Conservation (phyloP, 2,113 vertebrate genomes). For the Taxidea taxus region DNA sequence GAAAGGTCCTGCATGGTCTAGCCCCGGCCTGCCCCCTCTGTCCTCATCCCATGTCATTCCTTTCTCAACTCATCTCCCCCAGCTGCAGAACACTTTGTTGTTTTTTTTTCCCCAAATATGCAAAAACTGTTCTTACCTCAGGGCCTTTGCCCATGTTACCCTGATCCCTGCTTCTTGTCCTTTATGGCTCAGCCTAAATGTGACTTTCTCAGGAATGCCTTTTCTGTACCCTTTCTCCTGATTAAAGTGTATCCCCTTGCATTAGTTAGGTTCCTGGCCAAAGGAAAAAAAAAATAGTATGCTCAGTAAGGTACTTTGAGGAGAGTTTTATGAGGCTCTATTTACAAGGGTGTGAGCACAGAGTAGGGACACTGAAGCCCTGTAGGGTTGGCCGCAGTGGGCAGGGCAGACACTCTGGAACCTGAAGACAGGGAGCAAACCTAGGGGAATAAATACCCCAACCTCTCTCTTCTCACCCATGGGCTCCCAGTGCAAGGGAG, state of each 20-base stretch:
- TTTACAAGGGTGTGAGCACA: background rate
- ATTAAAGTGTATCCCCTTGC: background rate
- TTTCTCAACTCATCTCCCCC: background rate
- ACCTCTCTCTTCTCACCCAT: background rate
- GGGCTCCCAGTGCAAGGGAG: background rate
- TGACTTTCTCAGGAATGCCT: background rate
- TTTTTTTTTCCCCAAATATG: background rate
- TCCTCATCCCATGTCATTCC: background rate
- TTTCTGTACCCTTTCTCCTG: background rate
- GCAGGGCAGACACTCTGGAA: background rate
- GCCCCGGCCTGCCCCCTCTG: background rate
- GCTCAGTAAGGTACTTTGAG: background rate
- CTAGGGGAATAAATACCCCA: background rate
- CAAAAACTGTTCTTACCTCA: background rate
- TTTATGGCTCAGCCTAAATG: background rate
- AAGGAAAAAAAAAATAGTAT: too few species aligned
- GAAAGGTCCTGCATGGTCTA: background rate
- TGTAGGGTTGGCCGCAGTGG: background rate
- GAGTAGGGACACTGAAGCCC: background rate
- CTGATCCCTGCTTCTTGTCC: background rate
- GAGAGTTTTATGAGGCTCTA: background rate
- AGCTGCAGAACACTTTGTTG: background rate
- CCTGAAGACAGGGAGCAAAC: background rate
- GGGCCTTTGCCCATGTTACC: background rate
- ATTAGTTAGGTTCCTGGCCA: background rate